Percentiles rank a stretch among this genome's conserved stretches.
phyloP scores from a whole-genome alignment of 1,140 invertebrate species.

The Ceratosolen fusciceps region DNA sequence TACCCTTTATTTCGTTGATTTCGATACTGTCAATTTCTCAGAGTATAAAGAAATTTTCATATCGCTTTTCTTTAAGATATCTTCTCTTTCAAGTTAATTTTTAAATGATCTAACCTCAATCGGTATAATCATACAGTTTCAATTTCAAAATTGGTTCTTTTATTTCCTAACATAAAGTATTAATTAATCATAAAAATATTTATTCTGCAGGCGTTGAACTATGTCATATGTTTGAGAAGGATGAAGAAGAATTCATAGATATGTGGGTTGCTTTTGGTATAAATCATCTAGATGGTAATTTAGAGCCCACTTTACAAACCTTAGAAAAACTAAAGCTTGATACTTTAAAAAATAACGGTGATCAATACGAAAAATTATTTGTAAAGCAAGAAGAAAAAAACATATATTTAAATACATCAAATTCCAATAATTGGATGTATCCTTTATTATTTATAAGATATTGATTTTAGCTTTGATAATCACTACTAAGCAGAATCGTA shows the following conservation, averaged over 20 bases:
- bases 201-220: constrained; percentile 63
- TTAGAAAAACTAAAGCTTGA: constrained; percentile 60
- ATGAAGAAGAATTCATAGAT: constrained; percentile 66
- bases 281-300: constrained; percentile 54
- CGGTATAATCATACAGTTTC: no score
- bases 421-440: constrained; percentile 52
- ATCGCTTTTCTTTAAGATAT: no score
- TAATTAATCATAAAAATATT: background rate
- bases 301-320: constrained; percentile 59
- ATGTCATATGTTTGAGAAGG: constrained; percentile 58
- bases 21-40: background rate
- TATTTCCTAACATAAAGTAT: background rate
- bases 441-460: constrained; percentile 53
- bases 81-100: background rate
- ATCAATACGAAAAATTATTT: constrained; percentile 25
- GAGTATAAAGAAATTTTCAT: background rate
- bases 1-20: background rate
- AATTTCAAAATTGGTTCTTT: constrained; percentile 1
- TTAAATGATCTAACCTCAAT: constrained; percentile 24
- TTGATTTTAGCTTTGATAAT: no score
- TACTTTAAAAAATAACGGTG: constrained; percentile 36
- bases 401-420: constrained; percentile 32
- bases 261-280: constrained; percentile 66
- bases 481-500: no score
- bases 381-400: constrained; percentile 18